These are phyloP conservation scores for Rhabdornis inornatus DNA, from an alignment of 2,113 vertebrate genomes.

Conservation along the genomic window DNA sequence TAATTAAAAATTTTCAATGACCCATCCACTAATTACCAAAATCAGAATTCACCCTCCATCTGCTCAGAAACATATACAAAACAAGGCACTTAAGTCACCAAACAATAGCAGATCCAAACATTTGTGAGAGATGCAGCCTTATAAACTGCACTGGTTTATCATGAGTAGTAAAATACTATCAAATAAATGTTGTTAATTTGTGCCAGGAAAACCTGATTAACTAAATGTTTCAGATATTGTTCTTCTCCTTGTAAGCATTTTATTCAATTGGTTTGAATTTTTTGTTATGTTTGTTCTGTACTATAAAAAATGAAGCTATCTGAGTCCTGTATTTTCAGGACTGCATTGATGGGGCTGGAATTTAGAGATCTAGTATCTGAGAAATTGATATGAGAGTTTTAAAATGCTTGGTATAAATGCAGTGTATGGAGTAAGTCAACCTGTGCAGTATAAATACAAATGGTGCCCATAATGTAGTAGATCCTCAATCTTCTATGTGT, in stretches of 20 bases:
- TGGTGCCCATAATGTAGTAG: neutral
- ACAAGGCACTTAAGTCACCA: neutral
- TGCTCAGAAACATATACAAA: conserved; percentile 10
- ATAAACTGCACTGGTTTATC: neutral
- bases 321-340: neutral
- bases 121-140: neutral
- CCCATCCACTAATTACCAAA: neutral
- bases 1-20: conserved; percentile 1
- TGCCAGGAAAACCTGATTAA: neutral
- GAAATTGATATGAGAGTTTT: neutral
- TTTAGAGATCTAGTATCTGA: neutral
- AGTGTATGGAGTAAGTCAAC: neutral
- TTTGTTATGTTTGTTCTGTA: neutral
- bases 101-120: neutral
- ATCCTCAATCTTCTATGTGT: neutral
- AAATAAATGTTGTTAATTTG: neutral
- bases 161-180: neutral
- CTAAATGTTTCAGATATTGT: neutral
- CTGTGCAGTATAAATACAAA: neutral
- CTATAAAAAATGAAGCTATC: neutral
- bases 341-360: neutral
- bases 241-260: neutral
- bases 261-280: neutral
- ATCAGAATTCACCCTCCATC: conserved; percentile 25
- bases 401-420: neutral